Evolutionary conservation across 2,888 invertebrate species (phyloP).

Genomic region (Oxyscelio sp.): DNA sequence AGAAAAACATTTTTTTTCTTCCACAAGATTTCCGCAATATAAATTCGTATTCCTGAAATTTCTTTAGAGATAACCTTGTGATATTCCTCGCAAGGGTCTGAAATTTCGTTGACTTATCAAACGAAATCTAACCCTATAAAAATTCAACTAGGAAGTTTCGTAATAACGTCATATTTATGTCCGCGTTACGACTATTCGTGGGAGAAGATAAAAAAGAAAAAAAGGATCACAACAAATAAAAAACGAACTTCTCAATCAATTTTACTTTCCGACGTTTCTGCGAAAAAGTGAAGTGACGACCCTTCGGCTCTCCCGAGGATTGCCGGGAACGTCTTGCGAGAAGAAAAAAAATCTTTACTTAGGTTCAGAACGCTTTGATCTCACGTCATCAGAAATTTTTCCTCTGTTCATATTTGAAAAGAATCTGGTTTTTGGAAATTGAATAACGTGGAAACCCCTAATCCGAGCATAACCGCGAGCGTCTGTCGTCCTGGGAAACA

Average conservation of each 20-base stretch:
- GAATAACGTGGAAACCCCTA: slow-evolving; percentile 52
- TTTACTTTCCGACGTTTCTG: slow-evolving; percentile 27
- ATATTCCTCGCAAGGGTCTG: slow-evolving; percentile 23
- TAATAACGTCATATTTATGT: slow-evolving; percentile 28
- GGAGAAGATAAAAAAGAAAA: neutral
- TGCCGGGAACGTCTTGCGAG: slow-evolving; percentile 22
- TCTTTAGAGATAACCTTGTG: slow-evolving; percentile 5
- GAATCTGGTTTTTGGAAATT: slow-evolving; percentile 61
- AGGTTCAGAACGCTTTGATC: slow-evolving; percentile 63
- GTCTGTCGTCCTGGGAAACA: slow-evolving; percentile 31
- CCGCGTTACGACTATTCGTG: neutral
- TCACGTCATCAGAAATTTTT: slow-evolving; percentile 47
- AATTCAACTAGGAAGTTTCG: slow-evolving; percentile 43
- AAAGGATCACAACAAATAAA: slow-evolving; percentile 35
- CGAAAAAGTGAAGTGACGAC: slow-evolving; percentile 31
- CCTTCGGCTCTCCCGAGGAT: slow-evolving; percentile 44
- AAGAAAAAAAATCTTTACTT: slow-evolving; percentile 42
- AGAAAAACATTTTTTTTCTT: neutral
- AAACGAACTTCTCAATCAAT: slow-evolving; percentile 59
- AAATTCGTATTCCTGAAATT: slow-evolving; percentile 9
- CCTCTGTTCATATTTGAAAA: slow-evolving; percentile 44
- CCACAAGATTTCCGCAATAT: neutral
- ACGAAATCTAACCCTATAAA: slow-evolving; percentile 45
- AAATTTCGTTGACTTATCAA: slow-evolving; percentile 53
- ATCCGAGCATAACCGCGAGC: slow-evolving; percentile 32